phyloP scores from a whole-genome alignment of 1,140 invertebrate species.

The Drosophila insularis region DNA sequence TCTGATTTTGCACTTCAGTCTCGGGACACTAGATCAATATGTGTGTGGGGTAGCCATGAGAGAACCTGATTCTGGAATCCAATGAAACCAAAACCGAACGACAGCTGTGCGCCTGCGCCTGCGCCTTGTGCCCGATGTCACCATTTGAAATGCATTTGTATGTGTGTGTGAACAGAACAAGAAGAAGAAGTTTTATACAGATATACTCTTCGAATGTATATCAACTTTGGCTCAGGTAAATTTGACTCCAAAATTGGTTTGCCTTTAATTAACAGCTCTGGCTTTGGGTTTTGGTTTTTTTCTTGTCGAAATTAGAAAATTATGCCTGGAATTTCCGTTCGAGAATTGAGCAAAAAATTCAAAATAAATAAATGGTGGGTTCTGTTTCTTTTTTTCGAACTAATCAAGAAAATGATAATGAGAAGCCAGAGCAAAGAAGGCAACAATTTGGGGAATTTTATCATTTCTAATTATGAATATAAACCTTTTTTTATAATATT shows the following conservation, averaged over 20 bases:
- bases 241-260: slow-evolving; percentile 11
- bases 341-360: slow-evolving; percentile 33
- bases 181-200: slow-evolving; percentile 28
- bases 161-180: background rate
- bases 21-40: slow-evolving; percentile 75
- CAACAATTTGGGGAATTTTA: background rate
- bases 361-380: slow-evolving; percentile 40
- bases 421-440: background rate
- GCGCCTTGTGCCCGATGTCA: slow-evolving; percentile 59
- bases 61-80: background rate
- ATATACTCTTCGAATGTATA: slow-evolving; percentile 28
- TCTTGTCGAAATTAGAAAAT: slow-evolving; percentile 74
- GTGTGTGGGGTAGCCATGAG: slow-evolving; percentile 21
- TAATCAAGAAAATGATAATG: slow-evolving; percentile 55
- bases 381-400: slow-evolving; percentile 31
- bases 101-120: slow-evolving; percentile 78
- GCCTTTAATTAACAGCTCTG: slow-evolving; percentile 72
- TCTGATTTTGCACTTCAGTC: slow-evolving; percentile 77
- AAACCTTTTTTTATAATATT: background rate
- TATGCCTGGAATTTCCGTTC: slow-evolving; percentile 77
- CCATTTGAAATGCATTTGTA: slow-evolving; percentile 43
- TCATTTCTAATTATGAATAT: background rate
- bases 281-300: slow-evolving; percentile 21
- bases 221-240: slow-evolving; percentile 32
- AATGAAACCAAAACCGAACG: slow-evolving; percentile 10